Evolutionary conservation across 1,140 invertebrate genomes (phyloP).

Genomic region (Mycetomoellerius zeteki): DNA sequence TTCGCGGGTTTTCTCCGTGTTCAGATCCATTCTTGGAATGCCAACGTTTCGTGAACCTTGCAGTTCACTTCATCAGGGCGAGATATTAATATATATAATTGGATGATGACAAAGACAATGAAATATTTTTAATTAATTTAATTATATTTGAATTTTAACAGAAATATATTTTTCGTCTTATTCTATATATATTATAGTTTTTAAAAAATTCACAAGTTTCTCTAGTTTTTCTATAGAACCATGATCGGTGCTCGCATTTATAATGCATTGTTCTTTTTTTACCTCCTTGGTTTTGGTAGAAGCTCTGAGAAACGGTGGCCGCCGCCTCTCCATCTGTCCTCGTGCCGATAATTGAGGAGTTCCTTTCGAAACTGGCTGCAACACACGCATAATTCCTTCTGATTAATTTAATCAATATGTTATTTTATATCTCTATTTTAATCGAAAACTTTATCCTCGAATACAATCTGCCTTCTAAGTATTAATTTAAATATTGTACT

Average conservation of each 20-base stretch:
- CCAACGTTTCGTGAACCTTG: no score
- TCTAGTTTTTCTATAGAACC: not conserved
- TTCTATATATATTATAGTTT: not conserved
- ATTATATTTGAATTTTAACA: not conserved
- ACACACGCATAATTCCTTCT: not conserved
- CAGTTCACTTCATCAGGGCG: no score
- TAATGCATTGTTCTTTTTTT: constrained; percentile 21
- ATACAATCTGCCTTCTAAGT: not conserved
- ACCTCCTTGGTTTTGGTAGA: constrained; percentile 84
- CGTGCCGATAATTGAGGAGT: constrained; percentile 78
- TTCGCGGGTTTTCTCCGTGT: no score
- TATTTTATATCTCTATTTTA: not conserved
- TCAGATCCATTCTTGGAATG: no score
- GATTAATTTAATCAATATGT: not conserved
- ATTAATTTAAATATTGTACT: not conserved
- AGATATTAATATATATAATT: not conserved
- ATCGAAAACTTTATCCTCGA: not conserved
- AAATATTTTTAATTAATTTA: constrained; percentile 20
- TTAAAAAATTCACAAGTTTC: not conserved
- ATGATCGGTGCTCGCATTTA: not conserved
- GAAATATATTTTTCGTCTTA: not conserved
- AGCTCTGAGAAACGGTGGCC: constrained; percentile 83
- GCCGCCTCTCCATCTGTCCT: constrained; percentile 84
- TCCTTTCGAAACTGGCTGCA: constrained; percentile 20
- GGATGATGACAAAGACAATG: not conserved